phyloP scores from a whole-genome alignment of 30 jellyfish, hydroid and myxozoan genomes.

The Catostylus mosaicus region DNA sequence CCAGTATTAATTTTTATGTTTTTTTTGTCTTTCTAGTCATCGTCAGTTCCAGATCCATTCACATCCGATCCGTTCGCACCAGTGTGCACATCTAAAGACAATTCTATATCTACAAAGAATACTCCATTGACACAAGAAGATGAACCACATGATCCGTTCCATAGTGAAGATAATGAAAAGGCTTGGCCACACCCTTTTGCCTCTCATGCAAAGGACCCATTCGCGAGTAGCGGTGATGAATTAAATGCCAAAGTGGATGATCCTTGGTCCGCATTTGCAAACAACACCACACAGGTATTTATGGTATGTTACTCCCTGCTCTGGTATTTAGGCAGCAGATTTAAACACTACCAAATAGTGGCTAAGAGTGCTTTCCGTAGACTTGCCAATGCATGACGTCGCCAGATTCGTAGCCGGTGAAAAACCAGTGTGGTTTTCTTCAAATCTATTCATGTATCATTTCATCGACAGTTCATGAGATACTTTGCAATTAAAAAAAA shows the following conservation, averaged over 20 bases:
- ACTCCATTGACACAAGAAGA: conserved; percentile 23
- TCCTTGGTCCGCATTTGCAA: conserved; percentile 91
- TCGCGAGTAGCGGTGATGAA: conserved; percentile 50
- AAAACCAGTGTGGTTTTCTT: no score
- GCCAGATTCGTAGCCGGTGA: no score
- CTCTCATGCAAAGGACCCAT: conserved; percentile 68
- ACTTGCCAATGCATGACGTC: no score
- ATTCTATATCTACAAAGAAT: conserved; percentile 19
- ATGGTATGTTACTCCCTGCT: not conserved
- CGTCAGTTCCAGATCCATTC: conserved; percentile 81
- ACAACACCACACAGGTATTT: conserved; percentile 49
- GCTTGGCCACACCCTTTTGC: conserved; percentile 79
- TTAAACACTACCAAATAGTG: no score
- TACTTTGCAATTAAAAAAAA: no score
- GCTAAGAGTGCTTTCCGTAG: no score
- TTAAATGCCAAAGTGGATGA: conserved; percentile 33
- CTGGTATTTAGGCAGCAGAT: no score
- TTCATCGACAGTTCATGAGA: no score
- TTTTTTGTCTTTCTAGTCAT: not conserved
- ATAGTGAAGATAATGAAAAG: conserved; percentile 28
- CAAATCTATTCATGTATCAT: no score
- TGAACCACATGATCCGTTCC: conserved; percentile 29
- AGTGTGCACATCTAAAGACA: conserved; percentile 16
- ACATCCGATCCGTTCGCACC: conserved; percentile 83
- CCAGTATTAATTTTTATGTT: not conserved